Evolutionary conservation across 2,113 vertebrate genomes (phyloP), one percentile per base, ranked within the genome.

Genomic region (Hippolais icterina): DNA sequence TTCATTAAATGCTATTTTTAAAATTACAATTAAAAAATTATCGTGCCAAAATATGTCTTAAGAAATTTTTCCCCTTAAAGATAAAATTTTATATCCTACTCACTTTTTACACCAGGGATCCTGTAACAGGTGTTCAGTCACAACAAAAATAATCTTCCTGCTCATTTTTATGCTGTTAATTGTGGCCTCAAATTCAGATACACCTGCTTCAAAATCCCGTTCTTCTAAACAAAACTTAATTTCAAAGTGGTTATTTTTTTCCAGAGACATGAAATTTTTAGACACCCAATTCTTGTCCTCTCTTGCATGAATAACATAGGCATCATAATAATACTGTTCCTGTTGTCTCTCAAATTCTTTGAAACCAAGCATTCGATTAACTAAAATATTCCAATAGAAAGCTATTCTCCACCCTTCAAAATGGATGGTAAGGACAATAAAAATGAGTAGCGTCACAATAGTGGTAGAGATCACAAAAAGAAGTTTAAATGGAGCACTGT

Each of bases 341-440:
- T 98, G 96, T 17, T 93, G 94, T 29, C 81, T 94, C 17, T 94
- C 98, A 87, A 98, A 96, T 63, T 99, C 98, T 74, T 98, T 99
- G 83, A 98, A 98, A 20, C 99, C 99, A 11, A 99, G 97, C 21
- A 98, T 96, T 71, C 98, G 98, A 90, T 98, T 99, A 57, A 99
- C 97, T 41, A 98, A 56, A 94, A 99, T 96, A 90, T 98, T 99
- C 98, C 99, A 99, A 69, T 98, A 99, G 94, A 99, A 99, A 87
- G 97, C 97, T 92, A 99, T 98, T 89, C 99, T 99, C 99, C 99
- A 99, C 27, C 99, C 99, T 50, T 99, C 98, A 89, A 99, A 99
- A 31, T 98, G 98, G 46, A 98, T 74, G 6, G 98, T 39, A 44
- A 99, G 84, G 7, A 98, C 97, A 2, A 63, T 56, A 31, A 97